Evolutionary conservation across 2,888 invertebrate genomes (phyloP).

Genomic region (Melanargia galathea): DNA sequence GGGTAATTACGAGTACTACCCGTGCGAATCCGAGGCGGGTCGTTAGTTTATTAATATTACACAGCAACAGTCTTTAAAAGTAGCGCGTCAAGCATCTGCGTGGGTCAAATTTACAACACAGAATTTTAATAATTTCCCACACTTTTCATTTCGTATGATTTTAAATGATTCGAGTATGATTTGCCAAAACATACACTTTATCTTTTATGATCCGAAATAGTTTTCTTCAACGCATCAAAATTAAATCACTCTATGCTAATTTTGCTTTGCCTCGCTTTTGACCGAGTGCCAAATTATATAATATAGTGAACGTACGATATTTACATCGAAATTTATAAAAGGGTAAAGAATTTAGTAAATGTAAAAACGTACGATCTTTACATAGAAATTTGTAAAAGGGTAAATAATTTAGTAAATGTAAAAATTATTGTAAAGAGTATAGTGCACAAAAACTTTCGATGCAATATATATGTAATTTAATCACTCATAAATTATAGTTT

Average conservation of each 20-base stretch:
- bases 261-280: constrained; percentile 25
- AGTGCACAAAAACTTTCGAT: too few species aligned
- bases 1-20: too few species aligned
- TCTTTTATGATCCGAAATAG: constrained; percentile 22
- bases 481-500: too few species aligned
- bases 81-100: constrained; percentile 3
- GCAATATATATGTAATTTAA: too few species aligned
- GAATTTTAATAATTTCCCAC: constrained; percentile 15
- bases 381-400: background rate
- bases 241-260: constrained; percentile 26
- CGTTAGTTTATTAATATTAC: too few species aligned
- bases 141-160: constrained; percentile 6
- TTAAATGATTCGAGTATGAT: too few species aligned
- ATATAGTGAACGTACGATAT: constrained; percentile 9
- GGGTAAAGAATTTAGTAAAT: background rate
- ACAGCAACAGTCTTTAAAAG: too few species aligned
- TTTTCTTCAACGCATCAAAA: constrained; percentile 22
- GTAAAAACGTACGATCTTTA: constrained; percentile 6
- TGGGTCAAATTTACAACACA: constrained; percentile 14
- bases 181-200: constrained; percentile 7
- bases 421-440: too few species aligned
- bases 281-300: constrained; percentile 33
- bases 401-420: too few species aligned
- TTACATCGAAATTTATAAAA: background rate
- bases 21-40: too few species aligned